phyloP scores from a whole-genome alignment of 1,140 invertebrate genomes.

The Halesus radiatus region DNA sequence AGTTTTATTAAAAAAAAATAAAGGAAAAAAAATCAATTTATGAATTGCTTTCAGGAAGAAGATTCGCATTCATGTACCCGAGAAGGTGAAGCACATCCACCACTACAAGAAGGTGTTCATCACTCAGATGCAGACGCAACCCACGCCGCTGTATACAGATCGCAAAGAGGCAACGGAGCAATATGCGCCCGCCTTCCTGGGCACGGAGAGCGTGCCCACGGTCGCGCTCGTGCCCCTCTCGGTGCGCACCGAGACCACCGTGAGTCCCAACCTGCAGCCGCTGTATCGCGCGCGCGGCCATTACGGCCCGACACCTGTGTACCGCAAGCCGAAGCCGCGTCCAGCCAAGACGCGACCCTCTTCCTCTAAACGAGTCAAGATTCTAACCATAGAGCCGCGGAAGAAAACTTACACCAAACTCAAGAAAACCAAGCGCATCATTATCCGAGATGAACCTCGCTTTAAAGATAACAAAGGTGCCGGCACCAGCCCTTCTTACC shows the following conservation, averaged over 20 bases:
- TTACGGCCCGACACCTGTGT: slow-evolving; percentile 64
- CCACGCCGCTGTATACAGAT: slow-evolving; percentile 62
- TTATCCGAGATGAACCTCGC: slow-evolving; percentile 57
- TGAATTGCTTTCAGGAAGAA: slow-evolving; percentile 66
- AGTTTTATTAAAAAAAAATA: too few relatives aligned
- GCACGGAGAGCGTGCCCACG: neutral
- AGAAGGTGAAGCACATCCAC: slow-evolving; percentile 71
- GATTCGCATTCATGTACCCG: slow-evolving; percentile 70
- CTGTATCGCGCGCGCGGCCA: slow-evolving; percentile 66
- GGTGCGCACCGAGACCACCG: slow-evolving; percentile 57
- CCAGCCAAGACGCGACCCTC: slow-evolving; percentile 34
- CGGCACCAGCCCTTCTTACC: slow-evolving; percentile 62
- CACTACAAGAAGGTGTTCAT: slow-evolving; percentile 71
- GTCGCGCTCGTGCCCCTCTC: slow-evolving; percentile 55
- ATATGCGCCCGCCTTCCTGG: slow-evolving; percentile 47
- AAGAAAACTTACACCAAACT: slow-evolving; percentile 61
- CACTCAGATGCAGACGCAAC: slow-evolving; percentile 66
- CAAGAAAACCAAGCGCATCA: slow-evolving; percentile 62
- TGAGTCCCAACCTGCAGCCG: slow-evolving; percentile 64
- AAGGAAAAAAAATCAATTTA: neutral
- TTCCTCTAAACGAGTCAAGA: slow-evolving; percentile 62
- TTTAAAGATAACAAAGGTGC: slow-evolving; percentile 62
- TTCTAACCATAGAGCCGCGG: slow-evolving; percentile 62
- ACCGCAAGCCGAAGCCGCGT: slow-evolving; percentile 61
- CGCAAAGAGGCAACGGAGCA: slow-evolving; percentile 58